Evolutionary conservation across 2,888 invertebrate genomes (phyloP).

Genomic region (Cheilosia pagana): DNA sequence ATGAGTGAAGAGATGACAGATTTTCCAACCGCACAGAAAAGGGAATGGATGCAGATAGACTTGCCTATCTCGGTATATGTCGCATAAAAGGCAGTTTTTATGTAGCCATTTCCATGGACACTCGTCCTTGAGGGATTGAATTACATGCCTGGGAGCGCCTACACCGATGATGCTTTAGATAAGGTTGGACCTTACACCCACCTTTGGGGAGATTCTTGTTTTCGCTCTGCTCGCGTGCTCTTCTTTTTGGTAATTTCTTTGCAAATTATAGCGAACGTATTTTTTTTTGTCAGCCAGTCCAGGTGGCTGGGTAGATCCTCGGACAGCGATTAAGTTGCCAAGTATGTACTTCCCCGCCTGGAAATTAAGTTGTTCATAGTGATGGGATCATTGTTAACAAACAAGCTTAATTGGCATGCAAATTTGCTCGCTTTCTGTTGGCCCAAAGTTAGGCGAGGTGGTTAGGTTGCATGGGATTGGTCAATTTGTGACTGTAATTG

Average conservation of each 20-base stretch:
- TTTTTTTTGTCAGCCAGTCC: not conserved
- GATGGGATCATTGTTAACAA: conserved; percentile 8
- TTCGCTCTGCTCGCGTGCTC: not conserved
- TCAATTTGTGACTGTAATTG: too few species aligned
- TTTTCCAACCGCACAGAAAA: conserved; percentile 4
- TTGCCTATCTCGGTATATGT: not conserved
- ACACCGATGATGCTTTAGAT: conserved; percentile 9
- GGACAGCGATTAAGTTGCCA: conserved; percentile 34
- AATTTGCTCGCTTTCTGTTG: conserved; percentile 10
- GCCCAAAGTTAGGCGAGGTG: not conserved
- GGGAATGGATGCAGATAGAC: conserved; percentile 34
- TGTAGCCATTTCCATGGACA: conserved; percentile 7
- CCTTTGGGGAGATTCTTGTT: conserved; percentile 3
- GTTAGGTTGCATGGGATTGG: too few species aligned
- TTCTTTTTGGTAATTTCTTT: not conserved
- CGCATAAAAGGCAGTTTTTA: conserved; percentile 1
- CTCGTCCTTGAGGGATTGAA: conserved; percentile 41
- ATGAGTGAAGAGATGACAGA: conserved; percentile 33
- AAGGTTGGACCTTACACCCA: conserved; percentile 12
- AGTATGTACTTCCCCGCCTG: conserved; percentile 31
- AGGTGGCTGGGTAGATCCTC: conserved; percentile 6
- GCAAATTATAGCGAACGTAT: conserved; percentile 22
- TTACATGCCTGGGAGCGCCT: conserved; percentile 23
- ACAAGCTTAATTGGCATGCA: conserved; percentile 40
- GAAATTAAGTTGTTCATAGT: conserved; percentile 33